A percentile compares a stretch with the other conserved stretches of the same genome.
Conservation (phyloP, 2,888 invertebrate species). For the Schizaphis graminum region DNA sequence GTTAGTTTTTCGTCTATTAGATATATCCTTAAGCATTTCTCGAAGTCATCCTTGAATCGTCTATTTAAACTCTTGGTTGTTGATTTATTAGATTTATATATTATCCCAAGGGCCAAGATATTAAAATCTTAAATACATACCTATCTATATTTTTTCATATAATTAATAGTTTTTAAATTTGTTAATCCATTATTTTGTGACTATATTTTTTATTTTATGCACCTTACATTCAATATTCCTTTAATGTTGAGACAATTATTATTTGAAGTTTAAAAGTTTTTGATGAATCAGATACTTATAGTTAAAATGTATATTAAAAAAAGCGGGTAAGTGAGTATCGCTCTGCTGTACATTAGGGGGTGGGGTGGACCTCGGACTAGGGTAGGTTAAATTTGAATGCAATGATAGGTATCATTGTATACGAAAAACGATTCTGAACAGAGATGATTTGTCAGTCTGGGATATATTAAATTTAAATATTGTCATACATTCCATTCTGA, state of each 20-base stretch:
- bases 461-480: too few relatives aligned
- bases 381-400: too few relatives aligned
- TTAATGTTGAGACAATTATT: not conserved
- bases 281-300: not conserved
- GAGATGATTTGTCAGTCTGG: too few relatives aligned
- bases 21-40: not conserved
- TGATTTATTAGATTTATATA: not conserved
- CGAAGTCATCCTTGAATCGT: not conserved
- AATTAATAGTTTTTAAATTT: not conserved
- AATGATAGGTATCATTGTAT: too few relatives aligned
- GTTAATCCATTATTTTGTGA: not conserved
- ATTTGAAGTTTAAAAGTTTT: not conserved
- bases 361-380: too few relatives aligned
- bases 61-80: not conserved
- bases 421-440: too few relatives aligned
- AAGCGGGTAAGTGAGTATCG: too few relatives aligned
- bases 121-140: not conserved
- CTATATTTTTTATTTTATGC: not conserved
- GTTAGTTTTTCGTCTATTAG: not conserved
- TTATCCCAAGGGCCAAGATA: not conserved
- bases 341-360: too few relatives aligned
- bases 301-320: constrained; percentile 1
- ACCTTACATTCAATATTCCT: not conserved
- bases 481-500: too few relatives aligned
- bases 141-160: too few relatives aligned